phyloP scores from a whole-genome alignment of 2,113 vertebrate genomes.

The Crotalus helleri region DNA sequence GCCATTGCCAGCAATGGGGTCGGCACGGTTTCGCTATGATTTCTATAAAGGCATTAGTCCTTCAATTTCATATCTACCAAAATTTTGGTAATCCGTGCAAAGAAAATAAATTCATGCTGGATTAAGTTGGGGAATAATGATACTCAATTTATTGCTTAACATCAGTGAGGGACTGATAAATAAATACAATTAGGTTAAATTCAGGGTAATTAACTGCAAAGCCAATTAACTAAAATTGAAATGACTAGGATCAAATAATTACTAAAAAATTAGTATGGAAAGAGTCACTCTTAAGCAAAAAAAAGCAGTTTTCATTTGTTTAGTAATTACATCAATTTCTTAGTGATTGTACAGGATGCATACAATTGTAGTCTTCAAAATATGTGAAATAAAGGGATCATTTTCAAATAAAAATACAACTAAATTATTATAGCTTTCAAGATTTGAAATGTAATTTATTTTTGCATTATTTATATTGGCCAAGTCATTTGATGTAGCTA shows the following conservation, averaged over 20 bases:
- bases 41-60: neutral
- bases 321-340: slow-evolving; percentile 32
- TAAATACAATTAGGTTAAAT: neutral
- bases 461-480: slow-evolving; percentile 38
- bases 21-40: neutral
- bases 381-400: slow-evolving; percentile 34
- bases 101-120: neutral
- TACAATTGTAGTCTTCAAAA: slow-evolving; percentile 30
- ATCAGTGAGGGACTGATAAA: neutral
- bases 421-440: slow-evolving; percentile 47
- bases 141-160: neutral
- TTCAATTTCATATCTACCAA: neutral
- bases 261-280: slow-evolving; percentile 47
- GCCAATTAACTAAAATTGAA: slow-evolving; percentile 24
- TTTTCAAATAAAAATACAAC: slow-evolving; percentile 38
- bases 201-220: neutral
- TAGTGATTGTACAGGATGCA: slow-evolving; percentile 43
- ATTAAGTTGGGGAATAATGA: neutral
- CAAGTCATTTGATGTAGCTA: slow-evolving; percentile 38
- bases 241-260: slow-evolving; percentile 48
- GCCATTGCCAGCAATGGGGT: too few relatives aligned
- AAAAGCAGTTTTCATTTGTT: neutral
- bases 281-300: slow-evolving; percentile 40
- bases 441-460: slow-evolving; percentile 41
- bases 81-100: neutral